Evolutionary conservation across 2,888 invertebrate species (phyloP).

Genomic region (Nephrotoma flavescens): DNA sequence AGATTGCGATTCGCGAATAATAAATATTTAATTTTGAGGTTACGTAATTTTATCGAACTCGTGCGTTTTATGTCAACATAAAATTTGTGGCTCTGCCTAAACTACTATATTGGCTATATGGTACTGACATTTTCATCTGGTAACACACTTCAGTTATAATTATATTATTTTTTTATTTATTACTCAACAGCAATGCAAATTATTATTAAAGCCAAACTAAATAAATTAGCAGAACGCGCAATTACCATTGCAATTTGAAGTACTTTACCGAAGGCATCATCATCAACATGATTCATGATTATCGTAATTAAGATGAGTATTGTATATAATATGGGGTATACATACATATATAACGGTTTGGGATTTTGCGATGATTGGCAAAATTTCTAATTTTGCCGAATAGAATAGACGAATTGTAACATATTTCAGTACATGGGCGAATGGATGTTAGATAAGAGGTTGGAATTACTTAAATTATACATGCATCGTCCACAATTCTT

Average conservation of each 20-base stretch:
- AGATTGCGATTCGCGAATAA: not conserved
- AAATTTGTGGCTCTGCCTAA: not conserved
- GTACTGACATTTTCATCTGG: not conserved
- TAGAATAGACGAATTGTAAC: not conserved
- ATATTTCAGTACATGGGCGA: not conserved
- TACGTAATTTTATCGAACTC: not conserved
- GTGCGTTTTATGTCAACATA: not conserved
- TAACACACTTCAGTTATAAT: not conserved
- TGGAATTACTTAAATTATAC: not conserved
- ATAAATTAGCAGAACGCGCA: not conserved
- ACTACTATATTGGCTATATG: not conserved
- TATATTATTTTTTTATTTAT: not conserved
- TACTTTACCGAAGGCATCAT: not conserved
- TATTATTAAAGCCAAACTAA: not conserved
- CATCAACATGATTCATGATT: not conserved
- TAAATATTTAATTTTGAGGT: not conserved
- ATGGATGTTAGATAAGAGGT: not conserved
- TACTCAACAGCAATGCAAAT: not conserved
- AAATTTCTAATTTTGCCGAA: not conserved
- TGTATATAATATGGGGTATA: not conserved
- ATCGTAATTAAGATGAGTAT: not conserved
- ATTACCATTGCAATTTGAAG: not conserved
- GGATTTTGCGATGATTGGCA: not conserved
- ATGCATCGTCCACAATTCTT: not conserved
- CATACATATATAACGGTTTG: not conserved